Evolutionary conservation across 2,113 vertebrate genomes (phyloP).

Genomic region (Coreoperca whiteheadi): DNA sequence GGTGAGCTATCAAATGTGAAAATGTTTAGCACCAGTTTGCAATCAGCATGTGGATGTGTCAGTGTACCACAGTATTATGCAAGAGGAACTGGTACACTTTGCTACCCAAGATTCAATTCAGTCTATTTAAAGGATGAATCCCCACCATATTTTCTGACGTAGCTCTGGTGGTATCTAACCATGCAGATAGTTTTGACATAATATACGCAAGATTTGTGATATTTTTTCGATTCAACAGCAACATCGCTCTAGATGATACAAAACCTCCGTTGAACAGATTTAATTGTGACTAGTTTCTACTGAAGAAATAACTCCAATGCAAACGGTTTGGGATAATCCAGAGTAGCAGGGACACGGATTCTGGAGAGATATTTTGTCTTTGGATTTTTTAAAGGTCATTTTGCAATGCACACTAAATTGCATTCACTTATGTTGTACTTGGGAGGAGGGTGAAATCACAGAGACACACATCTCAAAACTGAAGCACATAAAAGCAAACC

Average conservation of each 20-base stretch:
- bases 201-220: background rate
- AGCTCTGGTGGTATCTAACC: too few species aligned
- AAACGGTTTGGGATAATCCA: background rate
- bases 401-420: background rate
- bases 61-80: background rate
- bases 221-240: background rate
- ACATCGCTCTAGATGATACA: background rate
- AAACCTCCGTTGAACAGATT: background rate
- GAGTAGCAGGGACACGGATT: background rate
- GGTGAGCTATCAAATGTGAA: background rate
- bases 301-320: background rate
- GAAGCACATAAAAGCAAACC: background rate
- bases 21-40: conserved; percentile 10
- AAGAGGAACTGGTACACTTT: background rate
- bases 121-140: background rate
- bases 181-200: background rate
- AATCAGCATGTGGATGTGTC: background rate
- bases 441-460: background rate
- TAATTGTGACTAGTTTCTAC: background rate
- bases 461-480: background rate
- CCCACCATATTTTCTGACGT: background rate
- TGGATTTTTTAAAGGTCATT: background rate
- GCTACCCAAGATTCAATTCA: background rate
- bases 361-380: background rate
- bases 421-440: background rate